Percentiles rank a stretch among this genome's conserved stretches.
Conservation (phyloP, 2,888 invertebrate species). For the Polydesmus complanatus region DNA sequence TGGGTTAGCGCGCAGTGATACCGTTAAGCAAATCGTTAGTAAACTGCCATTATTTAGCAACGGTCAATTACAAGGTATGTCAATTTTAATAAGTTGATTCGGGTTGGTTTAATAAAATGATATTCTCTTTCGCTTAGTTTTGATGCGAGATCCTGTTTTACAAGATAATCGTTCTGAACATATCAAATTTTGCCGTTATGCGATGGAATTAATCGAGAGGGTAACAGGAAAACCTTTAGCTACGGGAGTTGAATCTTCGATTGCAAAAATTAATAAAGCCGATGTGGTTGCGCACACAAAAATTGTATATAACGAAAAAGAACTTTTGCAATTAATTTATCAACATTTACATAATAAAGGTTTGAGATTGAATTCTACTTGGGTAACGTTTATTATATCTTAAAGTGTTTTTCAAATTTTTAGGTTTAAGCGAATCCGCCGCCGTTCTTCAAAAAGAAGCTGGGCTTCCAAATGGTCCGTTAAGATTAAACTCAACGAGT, state of each 20-base stretch:
- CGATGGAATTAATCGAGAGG: constrained; percentile 71
- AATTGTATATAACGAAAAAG: constrained; percentile 86
- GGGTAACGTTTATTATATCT: not conserved
- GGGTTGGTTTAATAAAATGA: not conserved
- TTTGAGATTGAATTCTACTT: constrained; percentile 16
- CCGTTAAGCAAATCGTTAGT: constrained; percentile 80
- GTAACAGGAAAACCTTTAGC: constrained; percentile 72
- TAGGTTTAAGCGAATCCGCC: constrained; percentile 53
- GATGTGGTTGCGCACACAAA: constrained; percentile 92
- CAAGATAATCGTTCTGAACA: constrained; percentile 94
- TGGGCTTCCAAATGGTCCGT: constrained; percentile 27
- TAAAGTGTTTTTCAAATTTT: not conserved
- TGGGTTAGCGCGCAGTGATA: constrained; percentile 84
- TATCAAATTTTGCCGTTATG: constrained; percentile 87
- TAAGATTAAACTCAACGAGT: constrained; percentile 23
- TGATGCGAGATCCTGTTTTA: constrained; percentile 92
- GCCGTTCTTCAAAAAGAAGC: constrained; percentile 61
- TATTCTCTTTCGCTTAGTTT: constrained; percentile 36
- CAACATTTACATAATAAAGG: constrained; percentile 67
- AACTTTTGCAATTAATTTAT: constrained; percentile 79
- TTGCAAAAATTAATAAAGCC: constrained; percentile 78
- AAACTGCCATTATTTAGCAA: constrained; percentile 87
- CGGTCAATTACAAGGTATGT: constrained; percentile 72
- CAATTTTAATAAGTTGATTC: not conserved
- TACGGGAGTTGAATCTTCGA: constrained; percentile 57